Base-by-base conservation (phyloP, 1,140 invertebrate genomes). In the Drosophila simulans region DNA sequence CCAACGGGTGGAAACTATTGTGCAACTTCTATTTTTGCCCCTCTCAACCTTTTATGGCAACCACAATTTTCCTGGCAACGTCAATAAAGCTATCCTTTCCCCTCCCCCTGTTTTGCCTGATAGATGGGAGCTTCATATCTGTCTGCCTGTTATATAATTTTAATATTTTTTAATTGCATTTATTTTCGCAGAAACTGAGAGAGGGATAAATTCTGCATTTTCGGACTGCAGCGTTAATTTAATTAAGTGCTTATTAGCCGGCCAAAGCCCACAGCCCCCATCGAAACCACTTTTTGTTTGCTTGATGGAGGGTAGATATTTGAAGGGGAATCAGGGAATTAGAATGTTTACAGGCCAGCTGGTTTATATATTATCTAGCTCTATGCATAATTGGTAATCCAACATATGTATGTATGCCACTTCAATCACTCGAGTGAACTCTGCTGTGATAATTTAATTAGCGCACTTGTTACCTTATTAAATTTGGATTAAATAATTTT, bases 151-250 rank as follows among this genome's bases (percentile, higher is more conserved):
- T 51, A 72, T 76, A 88, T 83, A 86, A 88, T 88, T 76, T 86
- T 86, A 88, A 86, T 86, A 88, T 80, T 88, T 86, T 88, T 83
- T 82, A 82, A 88, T 79, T 88, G 75, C 83, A 88, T 79, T 70
- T 88, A 69, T 71, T 75, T 31, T 5, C 42, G 39, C 53, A 20
- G 12, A 46, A 25, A 10, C 35, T 11, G 65, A 31, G 63, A 39
- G 31, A 42, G 35, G 17, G 60, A 64, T 79, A 43, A 40, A 42
- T 59, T 55, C 27, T 49, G 37, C 55, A 51, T 64, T 69, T 64
- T 76, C 72, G 65, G 63, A 52, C 69, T 58, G 49, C 54, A 76
- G 52, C 39, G 12, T 35, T 79, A 80, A 83, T 88, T 89, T 69
- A 86, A 88, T 88, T 68, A 82, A 76, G 79, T 76, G 65, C 82